phyloP scores from a whole-genome alignment of 2,888 invertebrate genomes.

The Cistogaster globosa region DNA sequence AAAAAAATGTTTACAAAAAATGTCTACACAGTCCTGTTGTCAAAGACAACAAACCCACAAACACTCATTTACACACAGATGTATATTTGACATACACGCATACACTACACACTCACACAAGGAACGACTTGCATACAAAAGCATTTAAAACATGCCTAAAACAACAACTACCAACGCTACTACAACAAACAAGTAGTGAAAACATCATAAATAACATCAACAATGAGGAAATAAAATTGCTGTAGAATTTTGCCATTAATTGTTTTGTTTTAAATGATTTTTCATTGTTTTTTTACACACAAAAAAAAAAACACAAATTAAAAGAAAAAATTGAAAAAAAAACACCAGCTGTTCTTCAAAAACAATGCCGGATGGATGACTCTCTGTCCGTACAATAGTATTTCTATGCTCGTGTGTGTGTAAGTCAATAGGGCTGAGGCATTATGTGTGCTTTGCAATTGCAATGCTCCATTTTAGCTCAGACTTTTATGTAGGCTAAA shows the following conservation, averaged over 20 bases:
- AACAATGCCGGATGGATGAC: conserved; percentile 8
- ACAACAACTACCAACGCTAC: conserved; percentile 15
- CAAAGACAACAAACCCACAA: conserved; percentile 40
- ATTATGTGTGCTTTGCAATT: neutral
- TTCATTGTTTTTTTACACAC: conserved; percentile 46
- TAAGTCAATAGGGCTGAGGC: neutral
- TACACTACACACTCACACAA: neutral
- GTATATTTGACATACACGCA: too few species aligned
- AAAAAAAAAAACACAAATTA: conserved; percentile 5
- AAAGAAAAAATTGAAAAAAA: conserved; percentile 2
- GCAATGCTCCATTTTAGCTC: conserved; percentile 28
- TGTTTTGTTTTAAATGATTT: conserved; percentile 69
- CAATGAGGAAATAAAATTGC: conserved; percentile 45
- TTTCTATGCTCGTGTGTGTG: neutral
- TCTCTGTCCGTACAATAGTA: neutral
- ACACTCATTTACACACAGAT: neutral
- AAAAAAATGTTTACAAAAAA: conserved; percentile 31
- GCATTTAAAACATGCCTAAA: conserved; percentile 45
- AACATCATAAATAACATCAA: conserved; percentile 36
- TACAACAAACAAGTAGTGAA: conserved; percentile 18
- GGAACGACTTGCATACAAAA: neutral
- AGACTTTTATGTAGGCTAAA: conserved; percentile 32
- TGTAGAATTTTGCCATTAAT: conserved; percentile 65
- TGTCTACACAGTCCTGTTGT: conserved; percentile 45
- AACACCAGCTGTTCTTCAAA: conserved; percentile 61